phyloP scores from a whole-genome alignment of 2,113 vertebrate species.

The Tupaia tana region DNA sequence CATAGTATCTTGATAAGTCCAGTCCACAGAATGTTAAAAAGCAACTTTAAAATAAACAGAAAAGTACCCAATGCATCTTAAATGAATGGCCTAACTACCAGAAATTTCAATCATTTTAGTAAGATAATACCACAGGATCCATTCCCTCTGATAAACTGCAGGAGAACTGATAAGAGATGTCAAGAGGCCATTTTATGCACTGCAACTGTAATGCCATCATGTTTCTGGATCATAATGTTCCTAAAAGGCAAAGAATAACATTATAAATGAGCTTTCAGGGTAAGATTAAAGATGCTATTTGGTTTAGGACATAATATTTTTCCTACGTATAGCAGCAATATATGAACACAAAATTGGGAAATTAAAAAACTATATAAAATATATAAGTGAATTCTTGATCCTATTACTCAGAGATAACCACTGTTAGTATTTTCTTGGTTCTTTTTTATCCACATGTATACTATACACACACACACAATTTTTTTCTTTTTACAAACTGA shows the following conservation, averaged over 20 bases:
- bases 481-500: neutral
- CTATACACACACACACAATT: neutral
- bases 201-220: conserved; percentile 95
- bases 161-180: neutral
- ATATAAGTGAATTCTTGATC: neutral
- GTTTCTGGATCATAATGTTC: conserved; percentile 96
- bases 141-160: neutral
- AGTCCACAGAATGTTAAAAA: neutral
- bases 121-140: neutral
- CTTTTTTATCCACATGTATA: neutral
- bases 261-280: neutral
- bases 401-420: neutral
- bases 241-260: conserved; percentile 81
- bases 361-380: neutral
- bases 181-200: conserved; percentile 96
- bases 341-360: neutral
- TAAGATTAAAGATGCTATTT: neutral
- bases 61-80: neutral
- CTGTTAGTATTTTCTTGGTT: neutral
- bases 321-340: neutral
- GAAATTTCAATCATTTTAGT: neutral
- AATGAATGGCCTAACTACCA: neutral
- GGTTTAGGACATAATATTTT: neutral
- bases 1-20: neutral
- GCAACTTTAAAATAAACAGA: conserved; percentile 47